Evolutionary conservation across 2,888 invertebrate species (phyloP).

Genomic region (Nematopogon swammerdamellus): DNA sequence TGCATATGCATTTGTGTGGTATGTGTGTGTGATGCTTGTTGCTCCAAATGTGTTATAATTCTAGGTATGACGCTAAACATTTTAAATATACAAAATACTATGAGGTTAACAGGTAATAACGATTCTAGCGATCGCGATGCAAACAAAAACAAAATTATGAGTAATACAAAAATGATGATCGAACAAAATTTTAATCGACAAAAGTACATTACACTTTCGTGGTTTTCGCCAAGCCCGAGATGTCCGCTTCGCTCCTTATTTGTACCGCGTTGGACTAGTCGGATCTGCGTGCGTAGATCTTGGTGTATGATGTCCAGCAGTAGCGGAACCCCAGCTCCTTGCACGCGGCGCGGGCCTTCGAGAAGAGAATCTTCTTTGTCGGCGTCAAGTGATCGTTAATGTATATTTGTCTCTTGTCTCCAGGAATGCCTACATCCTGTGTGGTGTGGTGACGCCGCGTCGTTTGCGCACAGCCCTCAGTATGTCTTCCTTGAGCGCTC

Average conservation of each 20-base stretch:
- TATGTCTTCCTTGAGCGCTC: not conserved
- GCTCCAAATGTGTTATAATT: too few species aligned
- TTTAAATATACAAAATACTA: too few species aligned
- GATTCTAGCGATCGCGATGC: too few species aligned
- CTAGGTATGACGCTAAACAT: too few species aligned
- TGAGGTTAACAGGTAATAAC: too few species aligned
- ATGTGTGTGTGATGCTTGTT: too few species aligned
- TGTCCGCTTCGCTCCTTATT: not conserved
- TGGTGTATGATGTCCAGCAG: not conserved
- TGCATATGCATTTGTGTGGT: too few species aligned
- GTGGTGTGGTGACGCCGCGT: not conserved
- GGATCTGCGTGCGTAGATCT: not conserved
- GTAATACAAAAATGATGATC: too few species aligned
- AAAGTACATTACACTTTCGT: not conserved
- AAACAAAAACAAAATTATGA: too few species aligned
- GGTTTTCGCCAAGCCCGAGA: not conserved
- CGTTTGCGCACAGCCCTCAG: not conserved
- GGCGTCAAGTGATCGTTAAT: not conserved
- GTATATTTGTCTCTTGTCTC: not conserved
- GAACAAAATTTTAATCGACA: not conserved
- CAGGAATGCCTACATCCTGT: not conserved
- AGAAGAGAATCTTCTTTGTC: not conserved
- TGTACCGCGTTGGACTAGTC: not conserved
- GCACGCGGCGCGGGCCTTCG: not conserved
- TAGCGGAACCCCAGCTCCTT: not conserved